phyloP scores from a whole-genome alignment of 2,797 vertebrate genomes.

The Acanthis flammea region DNA sequence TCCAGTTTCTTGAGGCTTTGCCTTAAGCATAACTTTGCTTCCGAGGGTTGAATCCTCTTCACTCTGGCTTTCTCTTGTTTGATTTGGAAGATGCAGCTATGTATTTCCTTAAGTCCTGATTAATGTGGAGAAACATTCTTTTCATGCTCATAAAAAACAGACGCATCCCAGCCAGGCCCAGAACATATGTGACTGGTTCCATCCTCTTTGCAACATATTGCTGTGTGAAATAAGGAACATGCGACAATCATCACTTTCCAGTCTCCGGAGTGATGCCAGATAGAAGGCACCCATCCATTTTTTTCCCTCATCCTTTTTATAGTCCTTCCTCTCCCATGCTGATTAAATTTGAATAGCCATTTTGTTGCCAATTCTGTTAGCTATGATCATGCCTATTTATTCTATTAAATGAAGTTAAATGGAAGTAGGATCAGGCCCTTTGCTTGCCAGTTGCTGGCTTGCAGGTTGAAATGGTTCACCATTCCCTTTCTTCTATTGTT shows the following conservation, averaged over 20 bases:
- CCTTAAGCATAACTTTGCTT: background rate
- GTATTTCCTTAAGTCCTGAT: conserved; percentile 57
- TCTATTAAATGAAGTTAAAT: conserved; percentile 2
- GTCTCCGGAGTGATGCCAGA: conserved; percentile 37
- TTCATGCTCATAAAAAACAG: conserved; percentile 49
- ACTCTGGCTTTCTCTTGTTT: conserved; percentile 35
- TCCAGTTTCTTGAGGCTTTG: background rate
- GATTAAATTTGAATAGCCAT: conserved; percentile 53
- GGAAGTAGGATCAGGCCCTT: background rate
- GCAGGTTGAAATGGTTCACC: background rate
- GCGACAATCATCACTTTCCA: conserved; percentile 60
- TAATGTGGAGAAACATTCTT: conserved; percentile 65
- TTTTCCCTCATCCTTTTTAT: conserved; percentile 29
- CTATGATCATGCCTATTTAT: conserved; percentile 1
- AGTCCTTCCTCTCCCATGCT: conserved; percentile 11
- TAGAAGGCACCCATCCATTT: conserved; percentile 60
- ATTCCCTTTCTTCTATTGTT: background rate
- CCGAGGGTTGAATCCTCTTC: background rate
- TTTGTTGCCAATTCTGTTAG: conserved; percentile 51
- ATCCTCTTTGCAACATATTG: conserved; percentile 56
- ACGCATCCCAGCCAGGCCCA: conserved; percentile 51
- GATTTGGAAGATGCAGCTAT: conserved; percentile 46
- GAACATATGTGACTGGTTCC: conserved; percentile 62
- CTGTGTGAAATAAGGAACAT: conserved; percentile 59
- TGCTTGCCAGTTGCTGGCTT: background rate